phyloP scores from a whole-genome alignment of 2,797 vertebrate species.

The Novumbra hubbsi region DNA sequence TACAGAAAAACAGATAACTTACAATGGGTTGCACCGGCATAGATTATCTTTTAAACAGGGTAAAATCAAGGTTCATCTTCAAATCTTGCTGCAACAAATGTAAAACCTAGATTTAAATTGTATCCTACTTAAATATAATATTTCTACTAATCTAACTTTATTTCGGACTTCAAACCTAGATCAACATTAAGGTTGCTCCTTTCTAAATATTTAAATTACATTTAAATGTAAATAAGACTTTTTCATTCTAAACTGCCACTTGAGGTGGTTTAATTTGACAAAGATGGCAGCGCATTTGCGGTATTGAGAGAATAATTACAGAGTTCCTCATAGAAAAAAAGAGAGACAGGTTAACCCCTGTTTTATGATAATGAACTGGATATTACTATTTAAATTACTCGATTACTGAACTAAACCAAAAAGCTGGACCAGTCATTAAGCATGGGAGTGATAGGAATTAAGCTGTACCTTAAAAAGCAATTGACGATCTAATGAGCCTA shows the following conservation, averaged over 20 bases:
- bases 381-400: neutral
- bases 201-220: neutral
- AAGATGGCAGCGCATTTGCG: neutral
- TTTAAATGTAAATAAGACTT: neutral
- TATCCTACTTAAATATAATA: neutral
- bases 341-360: neutral
- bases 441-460: neutral
- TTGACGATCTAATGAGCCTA: neutral
- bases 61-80: neutral
- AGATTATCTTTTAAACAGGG: too few species aligned
- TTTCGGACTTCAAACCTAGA: neutral
- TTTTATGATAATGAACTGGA: neutral
- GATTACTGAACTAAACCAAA: neutral
- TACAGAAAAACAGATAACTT: too few species aligned
- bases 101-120: neutral
- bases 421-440: neutral
- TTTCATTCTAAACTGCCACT: neutral
- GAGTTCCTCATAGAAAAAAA: neutral
- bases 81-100: neutral
- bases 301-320: neutral
- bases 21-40: too few species aligned
- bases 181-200: neutral
- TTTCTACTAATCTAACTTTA: neutral
- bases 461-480: neutral
- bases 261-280: neutral